Evolutionary conservation across 2,113 vertebrate genomes (phyloP).

Genomic region (Gnathochromis pfefferi): DNA sequence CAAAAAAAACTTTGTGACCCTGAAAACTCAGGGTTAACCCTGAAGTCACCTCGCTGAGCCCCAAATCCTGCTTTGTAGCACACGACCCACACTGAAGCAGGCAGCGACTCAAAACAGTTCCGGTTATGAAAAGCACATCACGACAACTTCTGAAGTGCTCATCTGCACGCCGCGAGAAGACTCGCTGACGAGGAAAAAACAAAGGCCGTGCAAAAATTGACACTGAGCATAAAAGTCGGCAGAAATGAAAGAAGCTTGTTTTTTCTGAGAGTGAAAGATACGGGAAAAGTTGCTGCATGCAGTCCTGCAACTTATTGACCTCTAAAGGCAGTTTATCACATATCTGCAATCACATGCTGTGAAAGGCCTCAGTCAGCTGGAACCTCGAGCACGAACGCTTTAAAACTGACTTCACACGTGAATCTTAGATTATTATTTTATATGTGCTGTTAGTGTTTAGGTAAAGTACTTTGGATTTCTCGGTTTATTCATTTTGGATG

Average conservation of each 20-base stretch:
- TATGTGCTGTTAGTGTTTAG: accelerated
- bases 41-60: background rate
- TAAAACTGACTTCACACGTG: background rate
- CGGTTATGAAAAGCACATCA: background rate
- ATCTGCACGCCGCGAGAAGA: background rate
- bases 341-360: background rate
- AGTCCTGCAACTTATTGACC: background rate
- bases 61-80: background rate
- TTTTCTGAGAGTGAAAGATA: background rate
- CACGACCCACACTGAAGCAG: accelerated
- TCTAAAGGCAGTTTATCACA: background rate
- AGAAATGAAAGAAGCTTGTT: background rate
- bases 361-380: accelerated
- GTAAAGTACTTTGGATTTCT: background rate
- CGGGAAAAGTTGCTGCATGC: background rate
- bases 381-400: background rate
- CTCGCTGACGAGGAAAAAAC: background rate
- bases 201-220: background rate
- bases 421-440: background rate
- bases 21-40: background rate
- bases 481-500: background rate
- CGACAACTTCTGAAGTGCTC: background rate
- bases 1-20: accelerated
- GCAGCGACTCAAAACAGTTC: accelerated
- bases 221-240: background rate